Percentiles rank a stretch among this genome's conserved stretches.
Conservation (phyloP, 2,797 vertebrate species). For the Ibycter americanus region DNA sequence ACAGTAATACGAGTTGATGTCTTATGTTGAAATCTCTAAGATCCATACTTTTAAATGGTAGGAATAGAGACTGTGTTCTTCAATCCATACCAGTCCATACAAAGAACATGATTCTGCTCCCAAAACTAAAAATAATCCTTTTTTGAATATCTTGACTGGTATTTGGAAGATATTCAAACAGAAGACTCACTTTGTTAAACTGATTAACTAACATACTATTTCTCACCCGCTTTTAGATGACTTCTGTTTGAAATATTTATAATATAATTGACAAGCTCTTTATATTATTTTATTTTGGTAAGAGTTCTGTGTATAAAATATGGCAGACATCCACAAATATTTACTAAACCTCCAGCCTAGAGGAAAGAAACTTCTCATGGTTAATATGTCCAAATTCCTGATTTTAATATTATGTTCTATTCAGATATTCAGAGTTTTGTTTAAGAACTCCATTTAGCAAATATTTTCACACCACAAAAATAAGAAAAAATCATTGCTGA, state of each 20-base stretch:
- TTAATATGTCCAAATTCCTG: neutral
- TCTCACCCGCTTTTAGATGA: neutral
- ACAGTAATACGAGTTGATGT: neutral
- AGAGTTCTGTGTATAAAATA: neutral
- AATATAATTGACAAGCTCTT: neutral
- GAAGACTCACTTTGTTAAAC: neutral
- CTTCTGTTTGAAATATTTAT: neutral
- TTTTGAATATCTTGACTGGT: neutral
- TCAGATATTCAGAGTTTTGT: neutral
- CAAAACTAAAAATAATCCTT: neutral
- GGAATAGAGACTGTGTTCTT: neutral
- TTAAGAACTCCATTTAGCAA: neutral
- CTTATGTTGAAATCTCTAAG: neutral
- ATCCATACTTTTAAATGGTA: neutral
- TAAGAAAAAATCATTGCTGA: neutral
- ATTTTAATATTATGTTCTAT: neutral
- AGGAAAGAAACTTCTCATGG: neutral
- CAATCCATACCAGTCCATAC: neutral
- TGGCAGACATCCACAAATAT: neutral
- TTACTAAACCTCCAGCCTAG: neutral
- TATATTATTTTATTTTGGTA: neutral
- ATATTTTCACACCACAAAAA: neutral
- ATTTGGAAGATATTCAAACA: neutral
- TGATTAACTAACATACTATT: neutral
- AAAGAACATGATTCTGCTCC: neutral